These are phyloP conservation scores for Acrossocheilus fasciatus DNA, from an alignment of 2,797 vertebrate species.

Conservation along the genomic window DNA sequence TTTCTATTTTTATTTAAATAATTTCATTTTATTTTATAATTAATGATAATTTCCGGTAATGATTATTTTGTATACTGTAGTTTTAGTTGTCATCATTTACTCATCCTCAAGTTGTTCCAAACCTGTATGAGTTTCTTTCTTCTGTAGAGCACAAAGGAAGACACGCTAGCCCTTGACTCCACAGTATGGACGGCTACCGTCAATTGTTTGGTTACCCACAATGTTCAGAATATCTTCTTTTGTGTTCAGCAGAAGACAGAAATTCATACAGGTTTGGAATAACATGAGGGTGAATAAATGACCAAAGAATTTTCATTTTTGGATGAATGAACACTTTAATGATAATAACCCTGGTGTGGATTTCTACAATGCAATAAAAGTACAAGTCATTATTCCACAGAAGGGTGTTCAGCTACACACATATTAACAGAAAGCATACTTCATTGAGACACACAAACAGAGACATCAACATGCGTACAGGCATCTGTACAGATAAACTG, in stretches of 20 bases:
- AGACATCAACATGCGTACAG: background rate
- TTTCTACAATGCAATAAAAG: background rate
- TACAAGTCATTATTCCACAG: background rate
- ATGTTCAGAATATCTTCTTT: background rate
- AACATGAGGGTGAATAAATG: background rate
- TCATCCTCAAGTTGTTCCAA: background rate
- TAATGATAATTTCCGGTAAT: background rate
- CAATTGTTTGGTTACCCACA: background rate
- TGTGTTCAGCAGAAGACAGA: background rate
- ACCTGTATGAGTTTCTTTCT: background rate
- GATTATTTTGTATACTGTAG: background rate
- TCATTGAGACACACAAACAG: background rate
- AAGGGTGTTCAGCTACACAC: background rate
- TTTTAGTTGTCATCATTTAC: background rate
- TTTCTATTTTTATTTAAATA: background rate
- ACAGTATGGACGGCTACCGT: background rate
- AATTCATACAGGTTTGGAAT: background rate
- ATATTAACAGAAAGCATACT: background rate
- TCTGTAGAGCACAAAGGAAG: background rate
- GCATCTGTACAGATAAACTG: constrained; percentile 11
- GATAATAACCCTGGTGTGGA: background rate
- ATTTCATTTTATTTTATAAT: background rate
- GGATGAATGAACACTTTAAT: background rate
- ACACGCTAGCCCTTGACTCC: background rate
- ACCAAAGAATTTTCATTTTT: background rate